Evolutionary conservation across 1,140 invertebrate genomes (phyloP), one percentile per base, ranked within the genome.

Genomic region (Bemisia tabaci): DNA sequence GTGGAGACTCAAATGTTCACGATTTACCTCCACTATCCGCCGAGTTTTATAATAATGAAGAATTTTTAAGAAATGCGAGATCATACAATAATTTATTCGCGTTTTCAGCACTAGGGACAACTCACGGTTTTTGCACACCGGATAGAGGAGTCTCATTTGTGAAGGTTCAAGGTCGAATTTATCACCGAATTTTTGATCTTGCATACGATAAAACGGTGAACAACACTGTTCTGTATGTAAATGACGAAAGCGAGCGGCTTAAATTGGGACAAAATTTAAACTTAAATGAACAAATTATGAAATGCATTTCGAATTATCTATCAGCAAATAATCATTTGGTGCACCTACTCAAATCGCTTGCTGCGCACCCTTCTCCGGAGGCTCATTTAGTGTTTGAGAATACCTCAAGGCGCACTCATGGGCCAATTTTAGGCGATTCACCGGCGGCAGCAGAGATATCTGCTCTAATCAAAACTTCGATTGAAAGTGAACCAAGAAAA

Each of bases 331-430:
- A 65, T 24, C 27, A 24, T 22, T 59, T 65, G 23, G 25, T 59
- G 21, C 22, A 27, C 24, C n/a, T 24, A 17, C 24, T 59, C 5
- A 65, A 65, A 33, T 33, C 22, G 1, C 59, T 65, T 12, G 58
- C 22, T 48, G 21, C 1, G 17, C 23, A 65, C 12, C 17, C 39
- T 2, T 23, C n/a, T 65, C 33, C 39, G 25, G 59, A 22, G 21
- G 64, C 64, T 48, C 22, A 65, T n/a, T 11, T 65, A 33, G 64
- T 58, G 21, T 65, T 65, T 65, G 64, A 65, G 59, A 65, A 59
- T 21, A 65, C 64, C 12, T 22, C 24, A 22, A 48, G 64, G 23
- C 24, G 22, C 9, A 65, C 33, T 59, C n/a, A 65, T 11, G 33
- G 64, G 1, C 64, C 64, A 22, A 23, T 65, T 59, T 65, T 65